These are phyloP conservation scores for Beris morrisii DNA, from an alignment of 2,888 invertebrate species.

Conservation along the genomic window DNA sequence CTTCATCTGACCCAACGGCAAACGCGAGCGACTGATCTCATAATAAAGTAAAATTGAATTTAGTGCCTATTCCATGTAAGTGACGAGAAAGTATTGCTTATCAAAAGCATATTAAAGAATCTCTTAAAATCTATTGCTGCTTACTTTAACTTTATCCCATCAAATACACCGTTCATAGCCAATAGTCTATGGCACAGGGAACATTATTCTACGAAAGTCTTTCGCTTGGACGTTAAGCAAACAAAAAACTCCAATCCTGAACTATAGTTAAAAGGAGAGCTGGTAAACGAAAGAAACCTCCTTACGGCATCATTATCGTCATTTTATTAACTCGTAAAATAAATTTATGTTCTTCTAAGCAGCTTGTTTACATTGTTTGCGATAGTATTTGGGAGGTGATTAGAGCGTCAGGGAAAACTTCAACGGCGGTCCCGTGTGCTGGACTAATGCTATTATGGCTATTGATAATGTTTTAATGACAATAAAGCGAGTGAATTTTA, in stretches of 20 bases:
- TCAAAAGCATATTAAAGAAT: no score
- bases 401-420: slow-evolving; percentile 22
- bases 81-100: no score
- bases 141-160: no score
- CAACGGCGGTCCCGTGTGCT: background rate
- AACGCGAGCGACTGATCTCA: no score
- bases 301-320: slow-evolving; percentile 38
- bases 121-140: no score
- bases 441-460: slow-evolving; percentile 28
- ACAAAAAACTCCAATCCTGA: background rate
- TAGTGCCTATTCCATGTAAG: no score
- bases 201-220: no score
- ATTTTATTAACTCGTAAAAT: slow-evolving; percentile 39
- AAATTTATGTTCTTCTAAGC: slow-evolving; percentile 40
- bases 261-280: slow-evolving; percentile 12
- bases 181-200: no score
- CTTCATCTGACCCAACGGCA: no score
- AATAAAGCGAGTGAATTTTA: slow-evolving; percentile 30
- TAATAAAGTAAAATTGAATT: no score
- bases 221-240: no score
- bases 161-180: no score
- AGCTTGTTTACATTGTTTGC: slow-evolving; percentile 38
- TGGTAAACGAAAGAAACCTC: slow-evolving; percentile 12
- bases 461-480: slow-evolving; percentile 35
- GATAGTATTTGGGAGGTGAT: slow-evolving; percentile 34